Percentiles rank a stretch among this genome's conserved stretches.
Evolutionary conservation across 2,888 invertebrate genomes (phyloP).

Genomic region (Dynastes hyllus): DNA sequence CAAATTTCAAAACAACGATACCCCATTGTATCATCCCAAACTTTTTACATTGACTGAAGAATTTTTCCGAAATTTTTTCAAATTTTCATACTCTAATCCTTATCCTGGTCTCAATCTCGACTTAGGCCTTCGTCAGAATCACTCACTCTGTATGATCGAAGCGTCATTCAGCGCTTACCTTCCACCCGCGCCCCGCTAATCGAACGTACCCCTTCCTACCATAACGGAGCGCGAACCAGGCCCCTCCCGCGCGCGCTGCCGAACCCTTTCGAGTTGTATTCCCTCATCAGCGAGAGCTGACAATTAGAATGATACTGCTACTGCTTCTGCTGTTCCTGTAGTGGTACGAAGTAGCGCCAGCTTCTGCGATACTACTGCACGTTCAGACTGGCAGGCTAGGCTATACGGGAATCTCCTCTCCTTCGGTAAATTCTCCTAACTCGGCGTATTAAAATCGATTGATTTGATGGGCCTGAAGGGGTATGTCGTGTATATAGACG

Average conservation of each 20-base stretch:
- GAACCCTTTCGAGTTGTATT: conserved; percentile 41
- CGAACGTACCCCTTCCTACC: conserved; percentile 1
- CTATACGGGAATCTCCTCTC: conserved; percentile 8
- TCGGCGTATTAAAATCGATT: conserved; percentile 35
- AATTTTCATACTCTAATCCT: no score
- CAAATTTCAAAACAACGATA: no score
- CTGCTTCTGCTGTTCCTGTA: conserved; percentile 21
- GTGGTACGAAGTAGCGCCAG: background rate
- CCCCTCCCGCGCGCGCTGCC: conserved; percentile 3
- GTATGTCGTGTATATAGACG: conserved; percentile 8
- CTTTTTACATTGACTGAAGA: no score
- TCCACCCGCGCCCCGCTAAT: conserved; percentile 16
- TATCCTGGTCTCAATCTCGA: no score
- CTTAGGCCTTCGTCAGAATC: background rate
- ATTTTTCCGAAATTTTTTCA: no score
- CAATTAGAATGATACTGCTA: conserved; percentile 70
- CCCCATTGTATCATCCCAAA: no score
- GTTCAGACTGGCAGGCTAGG: background rate
- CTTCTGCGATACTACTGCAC: conserved; percentile 4
- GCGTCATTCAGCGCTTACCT: conserved; percentile 40
- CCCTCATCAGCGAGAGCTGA: conserved; percentile 62
- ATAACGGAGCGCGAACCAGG: background rate
- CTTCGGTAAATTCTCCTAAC: conserved; percentile 27
- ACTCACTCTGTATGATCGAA: conserved; percentile 16
- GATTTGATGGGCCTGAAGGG: conserved; percentile 27